Conservation (phyloP, 2,797 vertebrate species). For the Sphenopsis melanotis region DNA sequence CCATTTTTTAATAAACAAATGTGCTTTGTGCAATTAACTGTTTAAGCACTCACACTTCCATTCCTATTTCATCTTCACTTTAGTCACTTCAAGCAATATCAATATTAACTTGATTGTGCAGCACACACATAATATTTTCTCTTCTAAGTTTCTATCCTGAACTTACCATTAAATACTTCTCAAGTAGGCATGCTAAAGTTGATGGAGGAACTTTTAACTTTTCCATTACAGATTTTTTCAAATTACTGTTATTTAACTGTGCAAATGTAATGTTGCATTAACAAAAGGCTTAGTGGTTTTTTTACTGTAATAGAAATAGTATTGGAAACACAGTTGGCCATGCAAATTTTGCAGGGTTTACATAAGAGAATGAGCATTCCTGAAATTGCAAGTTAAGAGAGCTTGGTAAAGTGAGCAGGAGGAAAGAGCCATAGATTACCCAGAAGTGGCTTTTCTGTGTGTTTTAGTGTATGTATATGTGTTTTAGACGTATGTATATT, state of each 20-base stretch:
- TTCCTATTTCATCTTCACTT: slow-evolving; percentile 12
- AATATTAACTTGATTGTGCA: slow-evolving; percentile 40
- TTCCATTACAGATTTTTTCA: slow-evolving; percentile 49
- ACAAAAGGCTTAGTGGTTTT: not conserved
- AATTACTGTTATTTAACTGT: slow-evolving; percentile 58
- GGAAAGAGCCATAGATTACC: not conserved
- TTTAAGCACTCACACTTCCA: slow-evolving; percentile 34
- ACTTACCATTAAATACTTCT: slow-evolving; percentile 11
- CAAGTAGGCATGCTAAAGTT: not conserved
- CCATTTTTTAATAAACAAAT: slow-evolving; percentile 62
- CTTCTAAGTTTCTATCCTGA: not conserved
- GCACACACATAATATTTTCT: slow-evolving; percentile 15
- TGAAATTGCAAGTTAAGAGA: not conserved
- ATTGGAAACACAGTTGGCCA: slow-evolving; percentile 24
- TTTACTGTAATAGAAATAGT: slow-evolving; percentile 39
- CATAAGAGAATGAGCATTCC: not conserved
- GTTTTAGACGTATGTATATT: not conserved
- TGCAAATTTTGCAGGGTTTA: slow-evolving; percentile 45
- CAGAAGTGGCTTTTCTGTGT: not conserved
- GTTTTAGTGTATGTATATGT: not conserved
- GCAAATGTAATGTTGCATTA: slow-evolving; percentile 53
- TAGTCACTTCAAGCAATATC: slow-evolving; percentile 1
- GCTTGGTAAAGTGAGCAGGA: not conserved
- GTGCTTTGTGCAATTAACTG: slow-evolving; percentile 54
- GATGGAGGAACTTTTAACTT: slow-evolving; percentile 42